Evolutionary conservation across 37 sponge, comb jelly and placozoan species (phyloP), one percentile per base, ranked within the genome.

Genomic region (Ianthella basta): DNA sequence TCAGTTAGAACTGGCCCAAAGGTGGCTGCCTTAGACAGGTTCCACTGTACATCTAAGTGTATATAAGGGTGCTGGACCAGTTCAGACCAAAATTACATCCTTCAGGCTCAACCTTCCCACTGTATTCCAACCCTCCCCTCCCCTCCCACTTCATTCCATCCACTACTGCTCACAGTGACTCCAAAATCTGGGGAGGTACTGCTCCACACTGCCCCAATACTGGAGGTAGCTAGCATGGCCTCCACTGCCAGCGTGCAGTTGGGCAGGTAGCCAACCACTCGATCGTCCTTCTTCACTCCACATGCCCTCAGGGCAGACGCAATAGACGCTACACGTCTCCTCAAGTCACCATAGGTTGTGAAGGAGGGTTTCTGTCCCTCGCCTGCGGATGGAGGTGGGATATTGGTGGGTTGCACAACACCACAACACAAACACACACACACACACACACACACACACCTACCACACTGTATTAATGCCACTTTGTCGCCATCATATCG

Each of bases 111-210:
- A n/a, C 50, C 50, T 44, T 44, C 50, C 50, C 3, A 10, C 50
- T 44, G 6, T 8, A 3, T 44, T 8, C 50, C 50, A 10, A 3
- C 50, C 50, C 50, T 44, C 8, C 50, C 8, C 50, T 44, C 50
- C 50, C 8, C 50, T 44, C 50, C 50, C 50, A 44, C 50, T 8
- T 44, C 50, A 3, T 8, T 44, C 50, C 39, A 24, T 73, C 39
- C 21, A 86, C 98, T n/a, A n/a, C n/a, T n/a, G n/a, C n/a, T 86
- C 56, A 97, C 98, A 15, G 95, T 85, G 27, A 95, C 94, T 23
- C 99, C 99, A 81, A 99, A 99, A 73, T 99, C 99, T 32, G 99
- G 99, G 24, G 99, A 94, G 25, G 99, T 95, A 37, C 94, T 95
- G 82, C 95, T 96, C 99, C 99, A 99, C 18, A 93, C 82, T 13